Evolutionary conservation across 2,797 vertebrate genomes (phyloP), one percentile per base, ranked within the genome.

Genomic region (Eupleurogrammus muticus): DNA sequence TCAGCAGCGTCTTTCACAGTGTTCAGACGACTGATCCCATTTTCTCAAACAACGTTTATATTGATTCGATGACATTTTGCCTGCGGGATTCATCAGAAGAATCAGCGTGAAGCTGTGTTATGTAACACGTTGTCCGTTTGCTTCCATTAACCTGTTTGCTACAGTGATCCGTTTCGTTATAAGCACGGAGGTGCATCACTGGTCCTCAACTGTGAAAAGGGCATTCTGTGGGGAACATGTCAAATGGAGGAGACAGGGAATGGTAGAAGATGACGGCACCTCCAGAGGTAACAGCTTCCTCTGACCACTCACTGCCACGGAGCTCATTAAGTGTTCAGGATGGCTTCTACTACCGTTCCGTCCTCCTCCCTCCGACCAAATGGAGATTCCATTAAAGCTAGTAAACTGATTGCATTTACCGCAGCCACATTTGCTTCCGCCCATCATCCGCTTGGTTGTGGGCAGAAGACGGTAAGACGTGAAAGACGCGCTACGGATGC

Each of bases 311-410:
- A 35, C 40, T 36, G 69, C 47, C 51, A 49, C 6, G 44, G 57
- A 84, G 65, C 75, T 82, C 68, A 70, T 78, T 68, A 79, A 67
- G 65, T 50, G 51, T 61, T 57, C 58, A 53, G 62, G 11, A 54
- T 0, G 17, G 21, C 63, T 70, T 75, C 60, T 51, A 70, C 75
- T 73, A 79, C 81, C 77, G 50, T n/a, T 61, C 34, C 49, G 64
- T 66, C 63, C 59, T 66, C 66, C 58, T 28, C 28, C 28, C 28
- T n/a, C 28, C 28, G 28, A 28, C 28, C 51, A 56, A 71, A 59
- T 12, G 51, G 28, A 69, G 52, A 62, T 58, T 67, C 44, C n/a
- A 16, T 42, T 63, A 32, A 7, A 24, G 35, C 60, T 49, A n/a
- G 5, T 52, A 60, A 73, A 52, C 54, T 24, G 40, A 28, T 28